Conservation (phyloP, 2,113 vertebrate species). For the Daphoenositta chrysoptera region DNA sequence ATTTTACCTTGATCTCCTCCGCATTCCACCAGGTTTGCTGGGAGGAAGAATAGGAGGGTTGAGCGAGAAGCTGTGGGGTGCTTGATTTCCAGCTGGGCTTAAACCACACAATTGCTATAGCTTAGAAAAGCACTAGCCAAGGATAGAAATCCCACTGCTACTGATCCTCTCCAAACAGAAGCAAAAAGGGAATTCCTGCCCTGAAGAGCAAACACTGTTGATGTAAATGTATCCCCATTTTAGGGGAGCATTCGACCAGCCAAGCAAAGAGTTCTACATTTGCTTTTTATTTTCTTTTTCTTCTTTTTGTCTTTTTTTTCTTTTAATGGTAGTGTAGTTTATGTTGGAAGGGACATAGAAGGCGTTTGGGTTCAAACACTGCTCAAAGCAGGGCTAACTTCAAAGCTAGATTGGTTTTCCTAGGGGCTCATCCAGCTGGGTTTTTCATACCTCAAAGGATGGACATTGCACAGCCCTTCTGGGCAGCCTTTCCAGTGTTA, state of each 20-base stretch:
- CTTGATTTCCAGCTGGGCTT: background rate
- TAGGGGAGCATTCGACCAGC: rapidly evolving
- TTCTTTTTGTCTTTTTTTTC: background rate
- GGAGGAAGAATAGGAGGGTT: background rate
- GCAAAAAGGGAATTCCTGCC: background rate
- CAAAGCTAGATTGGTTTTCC: background rate
- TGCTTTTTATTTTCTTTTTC: background rate
- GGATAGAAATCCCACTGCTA: background rate
- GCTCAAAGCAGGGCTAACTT: background rate
- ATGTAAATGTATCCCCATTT: background rate
- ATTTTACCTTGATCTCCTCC: background rate
- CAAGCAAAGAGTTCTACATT: background rate
- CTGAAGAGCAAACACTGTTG: background rate
- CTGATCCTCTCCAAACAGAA: background rate
- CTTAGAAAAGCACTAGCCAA: background rate
- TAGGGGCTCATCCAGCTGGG: background rate
- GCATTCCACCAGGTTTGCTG: background rate
- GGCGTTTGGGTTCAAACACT: background rate
- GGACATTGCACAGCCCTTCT: background rate
- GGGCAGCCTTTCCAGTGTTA: background rate
- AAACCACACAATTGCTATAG: background rate
- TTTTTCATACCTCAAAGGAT: background rate
- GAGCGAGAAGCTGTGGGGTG: rapidly evolving
- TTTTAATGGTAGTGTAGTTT: background rate
- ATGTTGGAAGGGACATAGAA: background rate